Base-by-base conservation (phyloP, 2,797 vertebrate genomes). In the Argentina silus region DNA sequence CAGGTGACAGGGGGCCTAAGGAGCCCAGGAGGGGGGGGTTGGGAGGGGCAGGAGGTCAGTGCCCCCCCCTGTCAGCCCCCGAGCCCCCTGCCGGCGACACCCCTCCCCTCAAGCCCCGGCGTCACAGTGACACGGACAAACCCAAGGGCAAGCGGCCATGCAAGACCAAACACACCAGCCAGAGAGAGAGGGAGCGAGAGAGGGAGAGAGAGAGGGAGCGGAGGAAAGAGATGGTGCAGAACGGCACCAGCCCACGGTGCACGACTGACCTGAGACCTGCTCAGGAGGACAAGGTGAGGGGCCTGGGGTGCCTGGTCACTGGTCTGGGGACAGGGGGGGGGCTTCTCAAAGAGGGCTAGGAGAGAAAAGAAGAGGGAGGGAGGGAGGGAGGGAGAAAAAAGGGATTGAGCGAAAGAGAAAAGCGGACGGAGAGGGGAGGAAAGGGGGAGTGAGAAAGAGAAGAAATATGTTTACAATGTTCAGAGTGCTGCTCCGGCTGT, bases 141-240 rank as follows among this genome's bases (percentile, higher is more conserved):
- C 97, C 97, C 92, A 96, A 98, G 90, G 97, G 97, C 94, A 99
- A 99, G 93, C 95, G 97, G 82, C 96, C 96, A 88, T 99, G 96
- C 93, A 99, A 99, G 94, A 99, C 97, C 94, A 99, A 99, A 89
- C 97, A 99, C 92, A 94, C 98, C 85, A 92, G 96, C 85, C 94
- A 95, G 85, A 80, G 92, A 90, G 88, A 80, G 94, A 90, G 90
- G 92, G 84, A 85, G 84, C 91, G 3, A 7, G 57, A 27, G 57
- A 63, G 36, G 59, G 59, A 61, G 27, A 61, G 36, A 43, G 61
- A 45, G 61, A 44, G 27, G 14, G 61, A 63, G 36, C 42, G 61
- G 61, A 63, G 61, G n/a, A 64, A 36, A 11, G 61, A 45, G n/a
- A n/a, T 44, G 42, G 8, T 81, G 4, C 81, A 86, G n/a, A 53